phyloP scores from a whole-genome alignment of 2,113 vertebrate species.

The Saccopteryx leptura region DNA sequence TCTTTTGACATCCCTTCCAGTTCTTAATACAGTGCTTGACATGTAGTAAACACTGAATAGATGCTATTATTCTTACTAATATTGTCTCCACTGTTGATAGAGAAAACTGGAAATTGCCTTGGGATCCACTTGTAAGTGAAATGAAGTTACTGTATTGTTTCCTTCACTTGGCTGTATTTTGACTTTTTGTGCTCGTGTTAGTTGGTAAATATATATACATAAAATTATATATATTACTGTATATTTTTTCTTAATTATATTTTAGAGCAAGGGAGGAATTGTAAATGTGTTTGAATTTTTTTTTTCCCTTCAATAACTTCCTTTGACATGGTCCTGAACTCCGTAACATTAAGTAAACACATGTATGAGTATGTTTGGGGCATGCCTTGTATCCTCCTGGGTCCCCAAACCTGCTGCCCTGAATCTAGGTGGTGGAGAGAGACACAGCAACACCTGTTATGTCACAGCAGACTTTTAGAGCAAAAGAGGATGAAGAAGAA shows the following conservation, averaged over 20 bases:
- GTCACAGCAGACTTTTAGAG: background rate
- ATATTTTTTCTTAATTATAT: background rate
- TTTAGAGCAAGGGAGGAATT: constrained; percentile 1
- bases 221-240: background rate
- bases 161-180: background rate
- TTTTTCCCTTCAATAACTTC: background rate
- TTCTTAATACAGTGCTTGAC: background rate
- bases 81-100: background rate
- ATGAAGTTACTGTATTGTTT: background rate
- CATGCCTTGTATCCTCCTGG: background rate
- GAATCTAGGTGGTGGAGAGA: background rate
- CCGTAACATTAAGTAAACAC: background rate
- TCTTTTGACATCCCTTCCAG: background rate
- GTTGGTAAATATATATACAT: background rate
- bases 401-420: background rate
- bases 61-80: constrained; percentile 23
- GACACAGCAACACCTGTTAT: background rate
- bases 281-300: background rate
- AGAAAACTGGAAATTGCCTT: background rate
- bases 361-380: background rate
- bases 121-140: background rate
- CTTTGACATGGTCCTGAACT: background rate
- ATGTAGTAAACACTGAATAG: constrained; percentile 8
- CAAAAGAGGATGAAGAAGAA: background rate
- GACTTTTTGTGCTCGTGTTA: background rate